Evolutionary conservation across 2,888 invertebrate species (phyloP).

Genomic region (Unio delphinus): DNA sequence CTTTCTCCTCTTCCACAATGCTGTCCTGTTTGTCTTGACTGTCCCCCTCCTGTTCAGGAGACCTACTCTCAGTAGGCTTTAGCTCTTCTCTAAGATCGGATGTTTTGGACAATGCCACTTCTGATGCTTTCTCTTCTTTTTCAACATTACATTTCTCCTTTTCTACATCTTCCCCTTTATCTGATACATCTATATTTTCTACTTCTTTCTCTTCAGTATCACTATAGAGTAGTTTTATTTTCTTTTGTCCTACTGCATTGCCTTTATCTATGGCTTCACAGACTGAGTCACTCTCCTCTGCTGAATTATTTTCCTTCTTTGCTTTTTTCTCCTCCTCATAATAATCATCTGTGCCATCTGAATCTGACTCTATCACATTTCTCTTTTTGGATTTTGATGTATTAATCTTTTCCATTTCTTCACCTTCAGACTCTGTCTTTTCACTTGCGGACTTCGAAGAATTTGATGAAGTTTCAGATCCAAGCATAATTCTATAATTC

Average conservation of each 20-base stretch:
- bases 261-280: background rate
- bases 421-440: constrained; percentile 20
- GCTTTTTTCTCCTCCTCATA: constrained; percentile 15
- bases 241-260: too few relatives aligned
- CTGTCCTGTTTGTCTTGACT: too few relatives aligned
- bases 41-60: too few relatives aligned
- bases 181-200: constrained; percentile 1
- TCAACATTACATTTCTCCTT: background rate
- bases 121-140: background rate
- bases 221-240: background rate
- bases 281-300: constrained; percentile 1
- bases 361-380: constrained; percentile 24
- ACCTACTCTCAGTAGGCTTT: too few relatives aligned
- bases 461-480: constrained; percentile 7
- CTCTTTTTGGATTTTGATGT: constrained; percentile 19
- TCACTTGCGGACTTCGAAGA: constrained; percentile 18
- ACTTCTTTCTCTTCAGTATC: constrained; percentile 1
- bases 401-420: constrained; percentile 10
- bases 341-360: constrained; percentile 21
- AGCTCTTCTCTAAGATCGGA: too few relatives aligned
- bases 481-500: constrained; percentile 13
- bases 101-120: constrained; percentile 2
- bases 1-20: too few relatives aligned
- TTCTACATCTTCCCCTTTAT: background rate
- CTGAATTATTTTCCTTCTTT: constrained; percentile 14